phyloP scores from a whole-genome alignment of 2,888 invertebrate genomes.

The Leptinotarsa tumamoca region DNA sequence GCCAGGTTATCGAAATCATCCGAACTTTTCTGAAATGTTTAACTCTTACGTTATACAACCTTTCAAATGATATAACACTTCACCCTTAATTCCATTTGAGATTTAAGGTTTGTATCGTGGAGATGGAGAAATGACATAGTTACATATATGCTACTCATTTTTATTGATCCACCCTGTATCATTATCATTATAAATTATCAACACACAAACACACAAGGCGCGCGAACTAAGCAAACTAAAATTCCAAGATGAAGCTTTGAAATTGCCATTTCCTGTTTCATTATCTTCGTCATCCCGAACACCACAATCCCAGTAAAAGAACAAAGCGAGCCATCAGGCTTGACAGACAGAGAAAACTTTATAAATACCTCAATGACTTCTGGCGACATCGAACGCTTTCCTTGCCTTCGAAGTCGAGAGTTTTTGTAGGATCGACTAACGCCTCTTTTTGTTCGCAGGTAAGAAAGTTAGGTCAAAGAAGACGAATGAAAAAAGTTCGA shows the following conservation, averaged over 20 bases:
- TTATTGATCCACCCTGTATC: too few relatives aligned
- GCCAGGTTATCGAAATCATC: too few relatives aligned
- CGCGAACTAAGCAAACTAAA: too few relatives aligned
- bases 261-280: neutral
- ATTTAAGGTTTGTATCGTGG: too few relatives aligned
- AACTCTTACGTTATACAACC: too few relatives aligned
- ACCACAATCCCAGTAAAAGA: neutral
- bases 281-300: neutral
- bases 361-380: neutral
- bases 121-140: too few relatives aligned
- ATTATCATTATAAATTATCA: too few relatives aligned
- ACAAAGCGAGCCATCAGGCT: neutral
- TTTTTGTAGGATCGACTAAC: neutral
- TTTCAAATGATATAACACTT: too few relatives aligned
- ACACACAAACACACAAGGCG: too few relatives aligned
- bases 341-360: neutral
- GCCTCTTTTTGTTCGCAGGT: neutral
- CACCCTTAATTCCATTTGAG: too few relatives aligned
- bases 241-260: neutral
- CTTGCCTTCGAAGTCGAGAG: neutral
- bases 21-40: too few relatives aligned
- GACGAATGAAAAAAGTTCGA: neutral
- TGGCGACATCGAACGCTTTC: constrained; percentile 4
- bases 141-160: too few relatives aligned
- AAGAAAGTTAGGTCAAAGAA: neutral